These are phyloP conservation scores for Steinernema scapterisci DNA, from an alignment of 2,888 invertebrate species.

Conservation along the genomic window DNA sequence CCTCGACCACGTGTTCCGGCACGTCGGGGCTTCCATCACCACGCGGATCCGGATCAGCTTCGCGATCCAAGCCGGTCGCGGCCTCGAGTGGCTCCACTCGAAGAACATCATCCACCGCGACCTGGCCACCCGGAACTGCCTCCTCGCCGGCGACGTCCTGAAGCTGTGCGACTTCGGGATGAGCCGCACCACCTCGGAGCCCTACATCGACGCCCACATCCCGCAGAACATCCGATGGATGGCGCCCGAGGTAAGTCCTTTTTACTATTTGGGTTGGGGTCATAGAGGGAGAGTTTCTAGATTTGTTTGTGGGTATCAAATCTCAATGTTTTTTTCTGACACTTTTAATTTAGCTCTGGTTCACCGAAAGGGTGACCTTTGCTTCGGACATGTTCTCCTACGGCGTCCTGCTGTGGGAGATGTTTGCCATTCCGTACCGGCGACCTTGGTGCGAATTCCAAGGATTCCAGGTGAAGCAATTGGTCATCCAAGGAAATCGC, in stretches of 20 bases:
- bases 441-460: neutral
- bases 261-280: too few relatives aligned
- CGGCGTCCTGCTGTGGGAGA: constrained; percentile 1
- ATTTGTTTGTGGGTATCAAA: too few relatives aligned
- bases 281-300: too few relatives aligned
- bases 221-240: constrained; percentile 27
- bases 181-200: neutral
- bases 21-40: neutral
- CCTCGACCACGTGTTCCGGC: neutral
- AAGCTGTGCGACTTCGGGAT: constrained; percentile 17
- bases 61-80: neutral
- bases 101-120: constrained; percentile 7
- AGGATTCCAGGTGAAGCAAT: neutral
- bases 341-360: neutral
- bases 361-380: neutral
- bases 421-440: neutral
- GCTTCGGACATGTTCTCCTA: constrained; percentile 17
- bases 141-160: neutral
- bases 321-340: too few relatives aligned
- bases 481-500: neutral
- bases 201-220: neutral
- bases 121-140: constrained; percentile 9
- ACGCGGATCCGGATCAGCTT: neutral
- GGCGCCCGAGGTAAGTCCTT: neutral
- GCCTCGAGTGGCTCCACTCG: constrained; percentile 3